Conservation (phyloP, 1,140 invertebrate species). For the Agrilus planipennis region DNA sequence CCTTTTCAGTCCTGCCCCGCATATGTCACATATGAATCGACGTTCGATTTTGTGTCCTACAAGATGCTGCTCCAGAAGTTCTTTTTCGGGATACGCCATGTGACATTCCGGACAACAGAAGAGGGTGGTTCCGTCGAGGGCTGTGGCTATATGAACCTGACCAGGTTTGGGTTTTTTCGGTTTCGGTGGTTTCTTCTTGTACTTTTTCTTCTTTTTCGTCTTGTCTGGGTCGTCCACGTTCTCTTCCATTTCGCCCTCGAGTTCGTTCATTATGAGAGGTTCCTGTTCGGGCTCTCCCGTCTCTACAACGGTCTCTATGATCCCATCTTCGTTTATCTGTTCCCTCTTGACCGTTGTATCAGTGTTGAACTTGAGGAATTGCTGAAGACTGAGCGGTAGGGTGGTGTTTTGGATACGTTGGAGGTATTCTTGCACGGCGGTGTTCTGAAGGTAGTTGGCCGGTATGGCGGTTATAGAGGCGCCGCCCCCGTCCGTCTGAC, state of each 20-base stretch:
- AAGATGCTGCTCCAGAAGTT: conserved; percentile 60
- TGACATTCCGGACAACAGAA: conserved; percentile 71
- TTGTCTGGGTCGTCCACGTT: conserved; percentile 32
- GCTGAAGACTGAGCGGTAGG: conserved; percentile 39
- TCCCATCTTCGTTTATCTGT: conserved; percentile 28
- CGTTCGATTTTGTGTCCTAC: conserved; percentile 65
- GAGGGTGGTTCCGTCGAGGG: conserved; percentile 55
- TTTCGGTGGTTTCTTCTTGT: conserved; percentile 66
- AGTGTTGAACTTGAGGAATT: conserved; percentile 46
- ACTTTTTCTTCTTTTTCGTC: conserved; percentile 62
- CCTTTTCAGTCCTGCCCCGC: conserved; percentile 57
- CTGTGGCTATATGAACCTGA: conserved; percentile 54
- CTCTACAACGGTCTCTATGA: conserved; percentile 21
- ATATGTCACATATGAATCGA: conserved; percentile 47
- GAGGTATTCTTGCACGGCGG: conserved; percentile 39
- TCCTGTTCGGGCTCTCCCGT: conserved; percentile 7
- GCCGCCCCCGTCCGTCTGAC: conserved; percentile 9
- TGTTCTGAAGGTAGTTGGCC: conserved; percentile 28
- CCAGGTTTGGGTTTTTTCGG: conserved; percentile 56
- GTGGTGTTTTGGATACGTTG: conserved; percentile 31
- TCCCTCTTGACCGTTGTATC: conserved; percentile 40
- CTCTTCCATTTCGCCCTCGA: conserved; percentile 20
- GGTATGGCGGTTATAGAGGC: conserved; percentile 22
- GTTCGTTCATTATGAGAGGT: conserved; percentile 13
- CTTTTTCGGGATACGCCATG: conserved; percentile 66